Percentiles rank a stretch among this genome's conserved stretches.
phyloP scores from a whole-genome alignment of 2,888 invertebrate species.

The Drosophila peninsularis region DNA sequence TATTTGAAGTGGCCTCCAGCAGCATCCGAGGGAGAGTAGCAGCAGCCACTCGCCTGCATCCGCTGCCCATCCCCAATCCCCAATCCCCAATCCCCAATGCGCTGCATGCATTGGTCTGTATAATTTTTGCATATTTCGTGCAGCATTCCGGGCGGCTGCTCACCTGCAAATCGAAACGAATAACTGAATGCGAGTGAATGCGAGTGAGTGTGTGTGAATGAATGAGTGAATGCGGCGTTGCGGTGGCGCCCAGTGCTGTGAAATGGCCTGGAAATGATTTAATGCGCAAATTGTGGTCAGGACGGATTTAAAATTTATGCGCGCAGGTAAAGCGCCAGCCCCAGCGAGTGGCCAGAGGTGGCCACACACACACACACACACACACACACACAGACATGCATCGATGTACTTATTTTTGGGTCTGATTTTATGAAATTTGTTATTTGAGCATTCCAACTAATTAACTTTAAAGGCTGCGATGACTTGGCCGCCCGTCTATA shows the following conservation, averaged over 20 bases:
- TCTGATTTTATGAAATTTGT: slow-evolving; percentile 24
- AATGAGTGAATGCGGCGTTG: slow-evolving; percentile 55
- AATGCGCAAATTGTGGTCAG: slow-evolving; percentile 77
- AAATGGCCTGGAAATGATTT: slow-evolving; percentile 80
- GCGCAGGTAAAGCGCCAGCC: slow-evolving; percentile 45
- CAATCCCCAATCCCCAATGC: slow-evolving; percentile 8
- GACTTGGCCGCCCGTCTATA: slow-evolving; percentile 53
- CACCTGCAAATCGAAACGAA: slow-evolving; percentile 74
- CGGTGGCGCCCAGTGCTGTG: slow-evolving; percentile 72
- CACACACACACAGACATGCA: background rate
- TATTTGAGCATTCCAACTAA: slow-evolving; percentile 67
- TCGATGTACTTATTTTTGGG: slow-evolving; percentile 14
- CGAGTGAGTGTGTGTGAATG: slow-evolving; percentile 51
- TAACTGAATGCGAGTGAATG: slow-evolving; percentile 43
- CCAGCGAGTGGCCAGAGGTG: slow-evolving; percentile 1
- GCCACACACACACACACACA: too few relatives aligned
- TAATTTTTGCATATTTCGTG: slow-evolving; percentile 76
- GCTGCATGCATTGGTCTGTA: slow-evolving; percentile 64
- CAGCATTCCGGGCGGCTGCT: slow-evolving; percentile 74
- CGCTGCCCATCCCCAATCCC: background rate
- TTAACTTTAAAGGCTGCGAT: slow-evolving; percentile 69
- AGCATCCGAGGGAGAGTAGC: background rate
- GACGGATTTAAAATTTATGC: slow-evolving; percentile 74
- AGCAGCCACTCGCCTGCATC: slow-evolving; percentile 4
- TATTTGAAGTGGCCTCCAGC: slow-evolving; percentile 72